Base-by-base conservation (phyloP, 2,888 invertebrate genomes). In the Aphodius granarius region DNA sequence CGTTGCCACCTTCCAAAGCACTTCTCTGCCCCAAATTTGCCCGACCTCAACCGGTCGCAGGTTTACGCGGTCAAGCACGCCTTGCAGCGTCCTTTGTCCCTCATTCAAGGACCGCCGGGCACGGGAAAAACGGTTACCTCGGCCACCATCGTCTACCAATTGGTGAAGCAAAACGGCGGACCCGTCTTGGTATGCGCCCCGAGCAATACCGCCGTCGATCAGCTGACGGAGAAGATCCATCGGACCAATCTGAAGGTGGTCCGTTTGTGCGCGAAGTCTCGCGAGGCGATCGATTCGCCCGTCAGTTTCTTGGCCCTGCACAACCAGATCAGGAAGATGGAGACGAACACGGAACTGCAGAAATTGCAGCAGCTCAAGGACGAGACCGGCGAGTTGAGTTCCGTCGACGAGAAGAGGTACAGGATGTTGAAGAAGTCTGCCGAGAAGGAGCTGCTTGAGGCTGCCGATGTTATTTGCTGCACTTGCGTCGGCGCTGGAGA, bases 111-210 rank as follows among this genome's bases (percentile, higher is more conserved):
- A 0, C 97, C 97, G 0, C 98, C 98, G 0, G 97, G 97, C 71
- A 99, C 99, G 0, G 99, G 99, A 4, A 99, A 99, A 88, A 99
- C 99, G 0, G 99, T 99, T 0, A 99, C 99, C 0, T 99, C 99
- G 0, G 99, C 99, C 0, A 98, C 99, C 0, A 97, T 99, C 80
- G 99, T 99, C 2, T 99, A 98, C 86, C 99, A 99, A 85, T 89
- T 99, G 75, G 97, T 97, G 0, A 94, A 97, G 83, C 97, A 98
- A 85, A 97, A 94, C 81, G 96, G 96, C 3, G 96, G 96, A 0
- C 96, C 97, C 0, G 98, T 99, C 0, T 89, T 99, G 1, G 99
- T 99, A 0, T 99, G 99, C 86, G 99, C 99, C 0, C 99, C 99
- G 0, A 98, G 97, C 77, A 99, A 99, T 87, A 99, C 99, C 0